Evolutionary conservation across 2,113 vertebrate species (phyloP).

Genomic region (Alces alces): DNA sequence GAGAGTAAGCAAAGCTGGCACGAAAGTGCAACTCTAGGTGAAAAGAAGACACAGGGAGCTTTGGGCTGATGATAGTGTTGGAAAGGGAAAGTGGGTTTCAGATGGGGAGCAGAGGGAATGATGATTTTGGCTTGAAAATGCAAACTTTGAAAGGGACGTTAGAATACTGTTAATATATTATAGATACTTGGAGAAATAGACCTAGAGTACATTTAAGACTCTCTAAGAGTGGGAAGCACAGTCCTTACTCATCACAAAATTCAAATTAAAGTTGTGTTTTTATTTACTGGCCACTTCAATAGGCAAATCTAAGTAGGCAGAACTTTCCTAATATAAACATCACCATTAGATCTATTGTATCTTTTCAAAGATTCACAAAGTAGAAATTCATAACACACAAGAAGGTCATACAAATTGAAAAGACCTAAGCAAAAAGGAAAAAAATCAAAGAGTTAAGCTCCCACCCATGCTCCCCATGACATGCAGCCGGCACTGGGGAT

Average conservation of each 20-base stretch:
- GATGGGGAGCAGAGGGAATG: accelerated
- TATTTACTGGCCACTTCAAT: not conserved
- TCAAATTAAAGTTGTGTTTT: not conserved
- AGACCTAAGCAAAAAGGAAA: slow-evolving; percentile 20
- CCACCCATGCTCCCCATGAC: not conserved
- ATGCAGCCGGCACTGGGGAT: not conserved
- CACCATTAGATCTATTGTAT: not conserved
- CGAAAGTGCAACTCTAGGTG: not conserved
- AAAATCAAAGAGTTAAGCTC: slow-evolving; percentile 29
- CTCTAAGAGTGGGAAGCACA: not conserved
- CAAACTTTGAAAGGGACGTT: not conserved
- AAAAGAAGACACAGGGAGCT: not conserved
- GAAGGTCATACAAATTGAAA: not conserved
- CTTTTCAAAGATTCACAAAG: slow-evolving; percentile 27
- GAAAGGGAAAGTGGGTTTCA: not conserved
- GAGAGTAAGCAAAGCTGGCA: not conserved
- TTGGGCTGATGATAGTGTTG: not conserved
- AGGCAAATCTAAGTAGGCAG: not conserved
- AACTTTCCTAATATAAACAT: not conserved
- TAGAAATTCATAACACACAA: not conserved
- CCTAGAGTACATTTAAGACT: not conserved
- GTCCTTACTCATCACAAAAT: not conserved
- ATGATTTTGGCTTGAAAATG: not conserved
- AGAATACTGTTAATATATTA: not conserved
- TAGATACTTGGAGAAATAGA: not conserved